Evolutionary conservation across 2,888 invertebrate genomes (phyloP).

Genomic region (Thecocarcelia acutangulata): DNA sequence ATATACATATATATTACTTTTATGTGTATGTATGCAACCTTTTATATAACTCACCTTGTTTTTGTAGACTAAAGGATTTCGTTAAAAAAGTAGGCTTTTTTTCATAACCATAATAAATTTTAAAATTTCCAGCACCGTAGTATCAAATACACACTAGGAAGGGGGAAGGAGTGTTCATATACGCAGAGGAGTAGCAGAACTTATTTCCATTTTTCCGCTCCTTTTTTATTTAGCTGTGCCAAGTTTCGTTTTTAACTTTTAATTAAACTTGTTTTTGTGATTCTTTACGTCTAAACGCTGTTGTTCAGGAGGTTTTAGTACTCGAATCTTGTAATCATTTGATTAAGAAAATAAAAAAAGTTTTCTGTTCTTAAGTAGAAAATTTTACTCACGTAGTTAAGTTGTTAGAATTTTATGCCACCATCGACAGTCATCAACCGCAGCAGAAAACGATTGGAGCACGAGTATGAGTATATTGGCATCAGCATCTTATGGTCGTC

Average conservation of each 20-base stretch:
- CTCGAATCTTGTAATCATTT: constrained; percentile 62
- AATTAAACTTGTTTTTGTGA: constrained; percentile 58
- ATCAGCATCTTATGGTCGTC: constrained; percentile 35
- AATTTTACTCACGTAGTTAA: constrained; percentile 78
- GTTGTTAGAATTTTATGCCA: constrained; percentile 75
- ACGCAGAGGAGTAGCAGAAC: neutral
- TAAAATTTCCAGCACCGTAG: constrained; percentile 39
- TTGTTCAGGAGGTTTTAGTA: constrained; percentile 42
- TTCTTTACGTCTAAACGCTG: constrained; percentile 8
- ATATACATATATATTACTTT: too few relatives aligned
- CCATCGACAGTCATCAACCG: constrained; percentile 61
- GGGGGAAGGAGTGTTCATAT: neutral
- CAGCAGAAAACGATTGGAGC: constrained; percentile 55
- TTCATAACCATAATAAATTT: constrained; percentile 56
- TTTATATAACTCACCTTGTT: constrained; percentile 11
- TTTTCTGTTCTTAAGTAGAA: constrained; percentile 60
- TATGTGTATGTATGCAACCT: neutral
- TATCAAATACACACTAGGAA: constrained; percentile 4
- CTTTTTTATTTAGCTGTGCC: constrained; percentile 38
- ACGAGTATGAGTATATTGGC: constrained; percentile 42
- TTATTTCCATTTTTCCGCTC: neutral
- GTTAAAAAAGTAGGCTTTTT: constrained; percentile 35
- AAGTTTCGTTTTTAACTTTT: constrained; percentile 60
- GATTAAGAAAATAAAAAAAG: constrained; percentile 53
- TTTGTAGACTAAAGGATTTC: neutral